Evolutionary conservation across 2,113 vertebrate genomes (phyloP), one percentile per base, ranked within the genome.

Genomic region (Nibea coibor): DNA sequence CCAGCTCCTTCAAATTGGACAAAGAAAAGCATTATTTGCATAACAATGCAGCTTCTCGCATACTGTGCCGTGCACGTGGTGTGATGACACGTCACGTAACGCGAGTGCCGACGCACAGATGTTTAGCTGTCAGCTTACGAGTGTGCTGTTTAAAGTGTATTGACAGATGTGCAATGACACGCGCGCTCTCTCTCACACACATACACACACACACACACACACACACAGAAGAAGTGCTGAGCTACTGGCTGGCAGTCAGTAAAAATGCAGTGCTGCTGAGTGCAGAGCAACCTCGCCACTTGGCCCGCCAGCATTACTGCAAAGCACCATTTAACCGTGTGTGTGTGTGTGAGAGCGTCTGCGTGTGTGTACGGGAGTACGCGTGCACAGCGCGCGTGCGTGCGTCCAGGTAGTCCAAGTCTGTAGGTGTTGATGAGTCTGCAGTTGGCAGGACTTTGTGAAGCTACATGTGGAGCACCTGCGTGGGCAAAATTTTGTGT

Each of bases 301-400:
- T 86, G 84, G 72, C 81, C 78, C 24, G 15, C 65, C 72, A 69
- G 69, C 66, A 54, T 57, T 57, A 64, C 70, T 59, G 62, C 70
- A 84, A 84, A 82, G 78, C 81, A 83, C 73, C 69, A 75, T 87
- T 88, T 87, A 86, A 83, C 79, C 5, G 2, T 12, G n/a, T n/a
- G 45, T 63, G 2, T 12, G n/a, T n/a, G 45, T 63, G 70, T 53
- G 2, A 51, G 31, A 5, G 14, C 56, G 28, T 56, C 15, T 51
- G n/a, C 31, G 16, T 71, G 43, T 54, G 14, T 70, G 35, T 58
- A 42, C 31, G 54, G 15, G 2, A 35, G 72, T 54, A 72, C 31
- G 3, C 4, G 35, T 56, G 35, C 51, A 24, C 35, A 4, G 9
- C 56, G 35, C 3, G 1, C 59, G 31, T 78, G 72, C 63, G 14